Base-by-base conservation (phyloP, 2,888 invertebrate species). In the Torymus tubicola region DNA sequence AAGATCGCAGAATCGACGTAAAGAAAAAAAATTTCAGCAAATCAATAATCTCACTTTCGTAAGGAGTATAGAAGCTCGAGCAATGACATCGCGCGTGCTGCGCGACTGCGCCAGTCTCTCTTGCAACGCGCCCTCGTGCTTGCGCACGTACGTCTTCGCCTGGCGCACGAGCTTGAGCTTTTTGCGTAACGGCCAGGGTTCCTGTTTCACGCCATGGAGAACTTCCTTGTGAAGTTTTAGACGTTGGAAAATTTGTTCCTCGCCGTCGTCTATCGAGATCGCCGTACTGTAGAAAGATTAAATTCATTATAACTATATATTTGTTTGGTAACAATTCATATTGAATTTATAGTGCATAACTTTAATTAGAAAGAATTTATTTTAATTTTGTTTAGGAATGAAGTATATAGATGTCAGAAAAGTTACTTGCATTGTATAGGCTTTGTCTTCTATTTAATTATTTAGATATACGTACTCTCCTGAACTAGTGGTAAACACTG, bases 161-260 rank as follows among this genome's bases (percentile, higher is more conserved):
- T 95, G 92, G 86, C 95, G 93, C 10, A 96, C 96, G 67, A 97
- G 92, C 87, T 95, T 95, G 21, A 97, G 92, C 88, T 97, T 97
- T 86, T 96, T 93, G 74, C 95, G 92, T 93, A 97, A 95, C 50
- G 94, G 94, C 93, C 97, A 95, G 2, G 97, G 96, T 87, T 97
- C 96, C 87, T 96, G 94, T 87, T 96, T 96, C 13, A 97, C 96
- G 64, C 95, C 96, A 83, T 95, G 95, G 82, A 98, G 92, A 0
- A 98, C 96, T 91, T 98, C 98, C 89, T 98, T 98, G 91, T 98
- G 97, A 53, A 98, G 91, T 84, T 96, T 95, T 81, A 98, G 95
- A 87, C 97, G 97, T 90, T 97, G 97, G 88, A 96, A 96, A 84
- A 97, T 96, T 91, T 97, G 96, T 88, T 97, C 97, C 88, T 97